Evolutionary conservation across 2,113 vertebrate genomes (phyloP), one percentile per base, ranked within the genome.

Genomic region (Coracopsis vasa): DNA sequence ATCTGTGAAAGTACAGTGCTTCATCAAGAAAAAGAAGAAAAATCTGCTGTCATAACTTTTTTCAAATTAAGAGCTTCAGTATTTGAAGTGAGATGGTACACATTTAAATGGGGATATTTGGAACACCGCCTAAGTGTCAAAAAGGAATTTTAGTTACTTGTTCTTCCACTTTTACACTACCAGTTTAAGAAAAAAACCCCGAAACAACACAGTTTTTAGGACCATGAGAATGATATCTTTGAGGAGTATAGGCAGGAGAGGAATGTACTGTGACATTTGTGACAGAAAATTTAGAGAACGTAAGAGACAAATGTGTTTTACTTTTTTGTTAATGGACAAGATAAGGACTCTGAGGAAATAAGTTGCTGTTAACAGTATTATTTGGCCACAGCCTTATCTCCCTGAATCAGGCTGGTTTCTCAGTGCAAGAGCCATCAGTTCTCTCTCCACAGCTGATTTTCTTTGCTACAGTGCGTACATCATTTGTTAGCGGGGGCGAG

Each of bases 391-490:
- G 8, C 27, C 15, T 41, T 35, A 20, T 28, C 23, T 82, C 28
- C 9, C 33, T 60, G 28, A 90, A 29, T 69, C 29, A 41, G 20
- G 33, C 12, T 79, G 39, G 18, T 51, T 87, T 81, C 33, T 87
- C 1, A 1, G 9, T 50, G 24, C 8, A 39, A 15, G 25, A 28
- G 24, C 21, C 14, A 67, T 25, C 10, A 9, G 16, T 16, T 81
- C 20, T 65, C 6, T 58, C 10, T 73, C 23, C 18, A 2, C 37
- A 56, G 12, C 6, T 48, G 56, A 16, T 21, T 50, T 65, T 7
- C 8, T 74, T 86, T 92, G 65, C 23, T 7, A 3, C 37, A 42
- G 15, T 0, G 0, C n/a, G 16, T 6, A 4, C 3, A 3, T 44
- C 2, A 27, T 51, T 81, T 95, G 37, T 75, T 41, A 65, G 47